Evolutionary conservation across 1,140 invertebrate genomes (phyloP), one percentile per base, ranked within the genome.

Genomic region (Adelges cooleyi): DNA sequence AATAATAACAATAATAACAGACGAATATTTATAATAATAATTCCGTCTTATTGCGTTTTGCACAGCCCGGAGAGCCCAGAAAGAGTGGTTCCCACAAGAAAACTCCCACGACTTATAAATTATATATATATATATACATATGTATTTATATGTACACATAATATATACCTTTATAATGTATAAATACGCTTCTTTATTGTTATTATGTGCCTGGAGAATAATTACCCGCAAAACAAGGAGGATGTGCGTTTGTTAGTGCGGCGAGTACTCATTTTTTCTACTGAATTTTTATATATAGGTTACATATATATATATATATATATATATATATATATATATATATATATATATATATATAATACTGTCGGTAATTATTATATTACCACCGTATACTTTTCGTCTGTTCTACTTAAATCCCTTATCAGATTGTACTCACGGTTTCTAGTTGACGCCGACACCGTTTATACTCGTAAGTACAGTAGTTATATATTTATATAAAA

Each of bases 31-130:
- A 59, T 46, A 46, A 59, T 46, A 62, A 62, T 62, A 62, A 62
- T 62, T 62, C 42, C 25, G 42, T 62, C 56, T 62, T 46, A 62
- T 62, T 62, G 44, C 56, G 42, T 62, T 62, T 62, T 62, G 56
- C 56, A 62, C 56, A 62, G 46, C 27, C 56, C 42, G 56, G 56
- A 40, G n/a, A 22, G 54, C 22, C 23, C 54, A 23, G 27, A 62
- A 48, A 48, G 40, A 44, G 40, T n/a, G 40, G 56, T 62, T 62
- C 56, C 56, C 56, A 62, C 56, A 62, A 62, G 56, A 62, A 62
- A 62, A 62, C 56, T 62, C 56, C 56, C 56, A 62, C 56, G 56
- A 62, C 56, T 62, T 46, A 62, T 48, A 62, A 62, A 62, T 62
- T 62, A 62, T 62, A 62, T 10, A 17, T n/a, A n/a, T n/a, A n/a